Base-by-base conservation (phyloP, 1,140 invertebrate species). In the Megalopta genalis region DNA sequence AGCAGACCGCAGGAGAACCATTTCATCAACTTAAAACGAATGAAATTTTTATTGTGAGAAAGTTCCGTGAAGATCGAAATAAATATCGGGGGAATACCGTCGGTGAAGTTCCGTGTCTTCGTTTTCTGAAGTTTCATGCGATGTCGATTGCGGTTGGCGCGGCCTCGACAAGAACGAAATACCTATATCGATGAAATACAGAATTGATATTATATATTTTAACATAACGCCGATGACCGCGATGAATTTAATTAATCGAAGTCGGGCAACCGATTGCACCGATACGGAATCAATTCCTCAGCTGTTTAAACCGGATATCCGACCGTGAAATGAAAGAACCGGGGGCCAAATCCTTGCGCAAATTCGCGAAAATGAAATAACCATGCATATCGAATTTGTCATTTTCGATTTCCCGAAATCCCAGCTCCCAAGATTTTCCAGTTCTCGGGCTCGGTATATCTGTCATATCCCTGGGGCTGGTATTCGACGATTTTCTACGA, bases 331-430 rank as follows among this genome's bases (percentile, higher is more conserved):
- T 71, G 79, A 49, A 49, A 49, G n/a, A 10, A 21, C 57, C 18
- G 42, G 25, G 67, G 71, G 68, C 63, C 73, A 65, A 46, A 66
- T 73, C n/a, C 77, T 21, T 39, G 42, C 57, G 64, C 71, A 71
- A 82, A 78, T 80, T 83, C 67, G 65, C 62, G 68, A 80, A 84
- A 81, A 62, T 70, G 84, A 81, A 73, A 85, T 85, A 63, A 74
- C 69, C 14, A 27, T 42, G 65, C 68, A 77, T 66, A 85, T 85
- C 84, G 79, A 85, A 85, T 85, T 85, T 81, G 72, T 83, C 82
- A 77, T 87, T 77, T 80, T 81, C 83, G 83, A 85, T 85, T 83
- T 68, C 80, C 59, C 37, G 69, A 81, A 81, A 81, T 73, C 73
- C 68, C 73, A 66, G 57, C 69, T 37, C 54, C 27, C 69, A 37